phyloP scores from a whole-genome alignment of 2,797 vertebrate genomes.

The Enoplosus armatus region DNA sequence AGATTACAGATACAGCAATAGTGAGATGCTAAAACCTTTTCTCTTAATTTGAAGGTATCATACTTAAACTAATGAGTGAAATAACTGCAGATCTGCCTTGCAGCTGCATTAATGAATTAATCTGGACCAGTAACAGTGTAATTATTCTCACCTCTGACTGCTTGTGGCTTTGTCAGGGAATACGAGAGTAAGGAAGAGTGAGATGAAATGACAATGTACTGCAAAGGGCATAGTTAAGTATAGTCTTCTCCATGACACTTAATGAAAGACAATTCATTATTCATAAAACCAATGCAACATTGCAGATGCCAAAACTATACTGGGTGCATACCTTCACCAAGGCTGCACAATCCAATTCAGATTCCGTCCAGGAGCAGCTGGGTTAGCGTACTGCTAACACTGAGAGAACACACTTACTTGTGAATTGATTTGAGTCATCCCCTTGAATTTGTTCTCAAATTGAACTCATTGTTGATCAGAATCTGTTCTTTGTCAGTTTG shows the following conservation, averaged over 20 bases:
- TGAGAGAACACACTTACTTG: too few species aligned
- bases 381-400: not conserved
- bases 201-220: constrained; percentile 16
- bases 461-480: constrained; percentile 8
- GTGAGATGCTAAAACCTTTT: constrained; percentile 3
- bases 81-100: constrained; percentile 12
- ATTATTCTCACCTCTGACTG: constrained; percentile 31
- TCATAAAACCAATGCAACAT: constrained; percentile 2
- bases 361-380: not conserved
- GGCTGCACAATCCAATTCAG: not conserved
- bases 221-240: not conserved
- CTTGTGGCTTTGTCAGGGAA: constrained; percentile 23
- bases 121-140: constrained; percentile 28
- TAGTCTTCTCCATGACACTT: constrained; percentile 7
- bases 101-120: constrained; percentile 26
- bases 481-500: constrained; percentile 1
- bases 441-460: constrained; percentile 1
- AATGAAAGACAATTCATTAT: not conserved
- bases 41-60: constrained; percentile 20
- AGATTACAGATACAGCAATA: not conserved
- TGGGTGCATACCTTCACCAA: not conserved
- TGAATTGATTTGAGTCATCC: not conserved
- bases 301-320: not conserved
- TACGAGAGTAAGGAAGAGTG: constrained; percentile 3
- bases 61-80: constrained; percentile 20